A percentile compares a stretch with the other conserved stretches of the same genome.
Conservation (phyloP, 2,797 vertebrate genomes). For the Microctenopoma steveboyesi region DNA sequence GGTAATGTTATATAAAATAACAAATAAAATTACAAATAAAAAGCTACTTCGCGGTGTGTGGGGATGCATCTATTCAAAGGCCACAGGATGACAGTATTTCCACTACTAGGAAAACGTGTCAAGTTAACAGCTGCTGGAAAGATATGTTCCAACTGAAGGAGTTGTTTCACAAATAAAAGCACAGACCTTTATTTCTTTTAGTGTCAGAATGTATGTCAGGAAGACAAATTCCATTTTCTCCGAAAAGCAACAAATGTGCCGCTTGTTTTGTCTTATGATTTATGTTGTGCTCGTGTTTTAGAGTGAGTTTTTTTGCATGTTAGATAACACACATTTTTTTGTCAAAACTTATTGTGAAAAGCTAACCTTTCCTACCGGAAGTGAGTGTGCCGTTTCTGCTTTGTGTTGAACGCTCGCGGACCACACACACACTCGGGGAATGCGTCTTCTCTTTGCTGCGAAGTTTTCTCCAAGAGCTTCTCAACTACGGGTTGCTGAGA, state of each 20-base stretch:
- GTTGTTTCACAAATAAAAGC: slow-evolving; percentile 43
- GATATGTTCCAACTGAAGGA: neutral
- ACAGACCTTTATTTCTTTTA: too few species aligned
- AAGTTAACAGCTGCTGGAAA: slow-evolving; percentile 8
- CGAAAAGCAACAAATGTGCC: too few species aligned
- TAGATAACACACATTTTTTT: too few species aligned
- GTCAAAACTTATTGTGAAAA: slow-evolving; percentile 52
- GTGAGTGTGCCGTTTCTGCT: neutral
- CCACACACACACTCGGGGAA: slow-evolving; percentile 50
- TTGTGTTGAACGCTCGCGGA: neutral
- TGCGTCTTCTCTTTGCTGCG: slow-evolving; percentile 38
- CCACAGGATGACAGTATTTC: slow-evolving; percentile 33
- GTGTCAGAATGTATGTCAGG: too few species aligned
- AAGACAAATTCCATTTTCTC: too few species aligned
- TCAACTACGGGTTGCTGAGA: neutral
- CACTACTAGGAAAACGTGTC: slow-evolving; percentile 11
- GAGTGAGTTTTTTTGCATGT: too few species aligned
- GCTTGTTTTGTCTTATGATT: too few species aligned
- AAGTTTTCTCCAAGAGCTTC: slow-evolving; percentile 65
- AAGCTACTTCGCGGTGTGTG: neutral
- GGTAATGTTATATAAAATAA: neutral
- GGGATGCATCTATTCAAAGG: neutral
- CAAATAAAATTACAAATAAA: neutral
- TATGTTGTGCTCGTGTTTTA: too few species aligned
- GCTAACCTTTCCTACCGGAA: neutral